A percentile compares a stretch with the other conserved stretches of the same genome.
Conservation (phyloP, 2,888 invertebrate genomes). For the Agriopis leucophaearia region DNA sequence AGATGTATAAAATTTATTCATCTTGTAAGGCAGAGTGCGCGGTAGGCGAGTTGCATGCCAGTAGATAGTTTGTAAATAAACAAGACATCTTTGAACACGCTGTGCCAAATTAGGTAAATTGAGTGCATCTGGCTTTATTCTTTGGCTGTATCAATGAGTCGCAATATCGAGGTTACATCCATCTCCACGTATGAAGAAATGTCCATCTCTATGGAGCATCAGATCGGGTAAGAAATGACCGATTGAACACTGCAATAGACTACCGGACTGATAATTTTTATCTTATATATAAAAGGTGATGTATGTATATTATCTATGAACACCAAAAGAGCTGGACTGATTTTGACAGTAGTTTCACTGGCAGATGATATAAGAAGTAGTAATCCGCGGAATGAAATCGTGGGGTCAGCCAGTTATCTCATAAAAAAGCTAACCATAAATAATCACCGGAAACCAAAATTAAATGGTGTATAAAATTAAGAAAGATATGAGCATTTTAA, state of each 20-base stretch:
- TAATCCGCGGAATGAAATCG: too few relatives aligned
- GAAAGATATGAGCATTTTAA: too few relatives aligned
- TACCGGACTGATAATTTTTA: too few relatives aligned
- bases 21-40: slow-evolving; percentile 50
- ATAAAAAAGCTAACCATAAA: too few relatives aligned
- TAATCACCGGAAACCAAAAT: too few relatives aligned
- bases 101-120: slow-evolving; percentile 53
- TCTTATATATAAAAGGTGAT: too few relatives aligned
- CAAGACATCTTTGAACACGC: slow-evolving; percentile 54
- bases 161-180: slow-evolving; percentile 26
- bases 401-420: too few relatives aligned
- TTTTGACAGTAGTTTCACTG: too few relatives aligned
- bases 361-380: too few relatives aligned
- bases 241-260: slow-evolving; percentile 17
- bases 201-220: slow-evolving; percentile 19
- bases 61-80: slow-evolving; percentile 52
- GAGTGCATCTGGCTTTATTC: slow-evolving; percentile 46
- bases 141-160: slow-evolving; percentile 40
- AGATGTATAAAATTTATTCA: slow-evolving; percentile 53
- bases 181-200: slow-evolving; percentile 24
- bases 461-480: too few relatives aligned
- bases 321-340: too few relatives aligned
- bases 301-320: too few relatives aligned
- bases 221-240: slow-evolving; percentile 39
- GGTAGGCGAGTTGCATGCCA: slow-evolving; percentile 57